Base-by-base conservation (phyloP, 2,797 vertebrate genomes). In the Tragelaphus oryx region DNA sequence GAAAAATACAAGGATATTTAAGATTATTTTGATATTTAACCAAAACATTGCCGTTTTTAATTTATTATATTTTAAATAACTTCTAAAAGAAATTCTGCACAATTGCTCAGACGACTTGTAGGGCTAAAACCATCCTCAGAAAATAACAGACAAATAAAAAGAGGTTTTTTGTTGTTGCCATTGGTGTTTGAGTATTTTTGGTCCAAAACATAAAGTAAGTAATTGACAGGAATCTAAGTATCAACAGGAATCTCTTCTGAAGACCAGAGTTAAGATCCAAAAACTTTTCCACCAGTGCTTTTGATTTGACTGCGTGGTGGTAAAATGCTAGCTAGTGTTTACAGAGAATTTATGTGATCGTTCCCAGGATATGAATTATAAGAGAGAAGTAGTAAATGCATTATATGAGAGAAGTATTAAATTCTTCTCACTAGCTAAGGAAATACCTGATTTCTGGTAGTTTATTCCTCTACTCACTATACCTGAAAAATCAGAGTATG, bases 311-410 rank as follows among this genome's bases (percentile, higher is more conserved):
- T 65, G 55, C 41, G 20, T 54, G n/a, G 28, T 54, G 50, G 71
- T 76, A 74, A 96, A 96, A 90, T 65, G 59, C 81, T 65, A 85
- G 79, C 75, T 94, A 75, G 74, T 90, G 84, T 94, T 93, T 93
- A 50, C 71, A 95, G 26, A 85, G 89, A 94, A 89, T 94, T 83
- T 76, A 89, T 86, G 84, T 52, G 55, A 50, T 81, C 37, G 0
- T 93, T 92, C 54, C 59, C 0, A 3, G 54, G 44, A 88, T 62
- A 62, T 85, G 86, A 94, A 93, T 96, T 93, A 71, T 65, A 87
- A 95, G 83, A 95, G 20, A 95, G 84, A 83, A 74, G 87, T 10
- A 82, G 78, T 91, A 75, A 95, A 76, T 55, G 48, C 55, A 81
- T 96, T 94, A 26, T 62, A 71, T 37, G 74, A 93, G 52, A 55